phyloP scores from a whole-genome alignment of 2,888 invertebrate genomes.

The Drosophila engyochracea region DNA sequence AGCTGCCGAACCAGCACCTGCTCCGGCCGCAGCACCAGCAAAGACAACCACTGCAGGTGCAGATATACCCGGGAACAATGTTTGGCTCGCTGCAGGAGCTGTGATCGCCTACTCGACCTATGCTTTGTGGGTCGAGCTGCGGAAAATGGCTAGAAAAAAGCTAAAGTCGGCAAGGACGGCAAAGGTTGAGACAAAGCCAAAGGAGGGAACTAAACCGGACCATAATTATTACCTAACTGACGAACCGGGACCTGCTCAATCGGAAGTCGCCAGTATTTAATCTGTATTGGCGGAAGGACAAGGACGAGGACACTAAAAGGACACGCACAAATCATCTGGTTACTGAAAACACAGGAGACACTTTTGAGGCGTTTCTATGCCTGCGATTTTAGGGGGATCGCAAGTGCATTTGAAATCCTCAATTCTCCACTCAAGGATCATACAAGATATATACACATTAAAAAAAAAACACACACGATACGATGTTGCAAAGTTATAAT shows the following conservation, averaged over 20 bases:
- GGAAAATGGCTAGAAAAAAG: background rate
- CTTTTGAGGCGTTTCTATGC: slow-evolving; percentile 12
- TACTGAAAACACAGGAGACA: slow-evolving; percentile 14
- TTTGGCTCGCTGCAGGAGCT: slow-evolving; percentile 47
- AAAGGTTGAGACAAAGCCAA: background rate
- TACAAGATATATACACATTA: background rate
- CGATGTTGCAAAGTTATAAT: slow-evolving; percentile 31
- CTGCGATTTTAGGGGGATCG: slow-evolving; percentile 57
- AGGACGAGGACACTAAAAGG: slow-evolving; percentile 4
- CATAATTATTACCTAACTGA: background rate
- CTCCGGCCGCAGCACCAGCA: background rate
- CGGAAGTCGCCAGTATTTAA: background rate
- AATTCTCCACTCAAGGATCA: background rate
- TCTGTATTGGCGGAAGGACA: background rate
- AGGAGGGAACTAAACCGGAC: background rate
- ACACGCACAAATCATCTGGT: background rate
- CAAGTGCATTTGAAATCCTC: slow-evolving; percentile 28
- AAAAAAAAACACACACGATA: background rate
- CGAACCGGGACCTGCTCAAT: background rate
- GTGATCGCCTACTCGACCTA: slow-evolving; percentile 38
- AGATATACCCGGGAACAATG: background rate
- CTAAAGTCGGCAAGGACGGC: background rate
- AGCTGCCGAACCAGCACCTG: background rate
- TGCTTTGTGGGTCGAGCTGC: slow-evolving; percentile 51
- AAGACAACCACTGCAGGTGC: slow-evolving; percentile 42